Base-by-base conservation (phyloP, 2,888 invertebrate species). In the Tholera decimalis region DNA sequence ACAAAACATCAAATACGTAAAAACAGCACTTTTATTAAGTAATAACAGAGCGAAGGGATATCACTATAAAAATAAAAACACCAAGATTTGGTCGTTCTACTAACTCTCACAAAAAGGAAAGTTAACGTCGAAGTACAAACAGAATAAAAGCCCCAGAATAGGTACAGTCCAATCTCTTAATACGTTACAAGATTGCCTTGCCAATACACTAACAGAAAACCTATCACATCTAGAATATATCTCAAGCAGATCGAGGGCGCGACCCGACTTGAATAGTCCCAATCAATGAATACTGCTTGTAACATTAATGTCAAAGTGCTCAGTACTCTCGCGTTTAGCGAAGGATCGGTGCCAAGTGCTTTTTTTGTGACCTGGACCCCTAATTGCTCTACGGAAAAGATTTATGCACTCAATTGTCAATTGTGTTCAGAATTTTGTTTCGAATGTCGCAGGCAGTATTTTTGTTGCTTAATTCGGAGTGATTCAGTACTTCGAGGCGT, bases 361-460 rank as follows among this genome's bases (percentile, higher is more conserved):
- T 77, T 74, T 83, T 80, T 68, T 62, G 65, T 66, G 53, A 51
- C 44, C 65, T 55, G 50, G n/a, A 22, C 24, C 64, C 28, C 83
- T 78, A 81, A 80, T 78, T 81, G 76, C 75, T 64, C 47, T 22
- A 60, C 68, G 26, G 54, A 62, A n/a, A 43, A 69, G 62, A 83
- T 83, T 83, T 81, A 78, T 83, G 81, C 66, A 77, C 65, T 80
- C 75, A 59, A 66, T 68, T 49, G 67, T 53, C 70, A 68, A 60
- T 69, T 73, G 58, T 63, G 62, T 66, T 64, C 59, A 64, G 54
- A 67, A 62, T 70, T 72, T 54, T 67, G 51, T 58, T 61, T 59
- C 47, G 24, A 61, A 33, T 66, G 47, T 49, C 58, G 39, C 22
- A 30, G 57, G 39, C 22, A 30, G 57, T 64, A 63, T 77, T 77